Conservation (phyloP, 2,888 invertebrate species). For the Caenorhabditis imperialis region DNA sequence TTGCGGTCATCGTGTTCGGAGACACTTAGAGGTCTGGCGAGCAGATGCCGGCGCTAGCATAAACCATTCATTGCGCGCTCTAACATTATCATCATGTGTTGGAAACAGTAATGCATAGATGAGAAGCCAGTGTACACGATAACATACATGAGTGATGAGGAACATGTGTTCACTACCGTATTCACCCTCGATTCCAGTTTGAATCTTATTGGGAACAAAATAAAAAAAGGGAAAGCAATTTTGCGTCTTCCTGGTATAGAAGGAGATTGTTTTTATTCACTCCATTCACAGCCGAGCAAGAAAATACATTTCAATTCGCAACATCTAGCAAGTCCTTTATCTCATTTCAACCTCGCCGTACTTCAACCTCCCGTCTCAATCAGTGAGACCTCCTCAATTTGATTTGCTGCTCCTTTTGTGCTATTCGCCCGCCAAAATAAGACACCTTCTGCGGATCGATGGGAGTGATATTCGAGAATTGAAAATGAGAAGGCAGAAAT, state of each 20-base stretch:
- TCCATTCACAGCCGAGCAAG: not conserved
- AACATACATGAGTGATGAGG: conserved; percentile 33
- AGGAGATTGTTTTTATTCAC: conserved; percentile 3
- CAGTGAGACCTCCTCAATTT: conserved; percentile 45
- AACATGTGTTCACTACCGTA: conserved; percentile 22
- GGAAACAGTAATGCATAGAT: conserved; percentile 47
- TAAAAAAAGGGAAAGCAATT: not conserved
- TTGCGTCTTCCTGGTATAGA: conserved; percentile 6
- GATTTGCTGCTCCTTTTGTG: conserved; percentile 49
- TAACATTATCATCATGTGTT: conserved; percentile 39
- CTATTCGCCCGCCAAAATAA: conserved; percentile 23
- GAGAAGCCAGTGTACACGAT: conserved; percentile 12
- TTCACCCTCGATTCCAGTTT: not conserved
- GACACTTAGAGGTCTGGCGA: conserved; percentile 9
- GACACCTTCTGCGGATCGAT: conserved; percentile 33
- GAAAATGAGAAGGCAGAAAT: conserved; percentile 28
- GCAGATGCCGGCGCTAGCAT: conserved; percentile 41
- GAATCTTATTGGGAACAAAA: not conserved
- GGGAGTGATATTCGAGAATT: conserved; percentile 1
- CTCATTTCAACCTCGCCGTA: conserved; percentile 32
- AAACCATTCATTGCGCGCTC: conserved; percentile 42
- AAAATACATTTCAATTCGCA: conserved; percentile 32
- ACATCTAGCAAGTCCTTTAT: conserved; percentile 33
- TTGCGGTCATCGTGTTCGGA: conserved; percentile 10
- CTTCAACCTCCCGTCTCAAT: conserved; percentile 45